These are phyloP conservation scores for Glossosoma conforme DNA, from an alignment of 1,140 invertebrate species.

Conservation along the genomic window DNA sequence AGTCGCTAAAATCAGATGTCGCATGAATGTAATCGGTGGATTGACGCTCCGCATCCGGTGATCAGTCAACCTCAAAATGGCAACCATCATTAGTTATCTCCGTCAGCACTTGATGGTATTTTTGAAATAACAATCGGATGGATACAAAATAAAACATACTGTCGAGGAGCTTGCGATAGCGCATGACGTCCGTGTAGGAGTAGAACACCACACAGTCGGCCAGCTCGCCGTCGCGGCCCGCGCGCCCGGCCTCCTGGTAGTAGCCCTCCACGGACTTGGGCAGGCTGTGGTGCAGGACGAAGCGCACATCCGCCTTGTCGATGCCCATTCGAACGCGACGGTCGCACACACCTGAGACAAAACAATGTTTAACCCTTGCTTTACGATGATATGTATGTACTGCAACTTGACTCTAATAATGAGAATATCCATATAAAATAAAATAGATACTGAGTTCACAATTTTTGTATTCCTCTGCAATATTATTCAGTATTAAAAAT, in stretches of 20 bases:
- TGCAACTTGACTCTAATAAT: too few species aligned
- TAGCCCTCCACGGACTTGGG: conserved; percentile 97
- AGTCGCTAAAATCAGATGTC: too few species aligned
- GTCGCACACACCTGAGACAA: conserved; percentile 76
- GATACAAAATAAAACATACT: conserved; percentile 53
- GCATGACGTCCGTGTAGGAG: conserved; percentile 72
- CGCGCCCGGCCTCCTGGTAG: conserved; percentile 96
- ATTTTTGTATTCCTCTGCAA: neutral
- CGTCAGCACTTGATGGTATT: too few species aligned
- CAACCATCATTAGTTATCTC: too few species aligned
- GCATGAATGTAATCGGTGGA: too few species aligned
- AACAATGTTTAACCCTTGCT: conserved; percentile 12
- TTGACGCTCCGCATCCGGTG: too few species aligned
- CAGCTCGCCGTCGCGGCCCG: conserved; percentile 83
- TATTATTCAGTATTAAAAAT: neutral
- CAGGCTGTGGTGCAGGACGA: conserved; percentile 86
- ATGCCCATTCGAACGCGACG: conserved; percentile 97
- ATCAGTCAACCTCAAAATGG: too few species aligned
- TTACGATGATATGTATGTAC: too few species aligned
- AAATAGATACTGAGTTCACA: too few species aligned
- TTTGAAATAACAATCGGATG: too few species aligned
- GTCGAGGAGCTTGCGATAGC: conserved; percentile 71
- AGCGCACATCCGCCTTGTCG: conserved; percentile 92
- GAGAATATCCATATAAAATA: too few species aligned
- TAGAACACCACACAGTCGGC: conserved; percentile 87